A percentile compares a stretch with the other conserved stretches of the same genome.
Conservation (phyloP, 2,797 vertebrate species). For the Tamandua tetradactyla region DNA sequence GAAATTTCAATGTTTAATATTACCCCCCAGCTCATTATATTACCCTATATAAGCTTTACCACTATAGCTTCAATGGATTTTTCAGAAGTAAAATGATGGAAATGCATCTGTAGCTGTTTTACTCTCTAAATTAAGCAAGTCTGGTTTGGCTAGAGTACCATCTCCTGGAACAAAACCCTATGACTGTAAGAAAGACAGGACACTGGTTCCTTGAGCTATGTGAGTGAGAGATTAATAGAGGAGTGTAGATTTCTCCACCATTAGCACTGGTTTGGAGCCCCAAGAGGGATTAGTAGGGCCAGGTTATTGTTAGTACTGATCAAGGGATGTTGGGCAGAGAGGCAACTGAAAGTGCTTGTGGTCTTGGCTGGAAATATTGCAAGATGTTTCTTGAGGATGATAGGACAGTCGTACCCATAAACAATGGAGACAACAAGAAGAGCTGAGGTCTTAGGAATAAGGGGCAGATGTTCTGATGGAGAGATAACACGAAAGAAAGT, state of each 20-base stretch:
- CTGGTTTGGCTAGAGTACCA: conserved; percentile 88
- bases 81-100: conserved; percentile 87
- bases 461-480: not conserved
- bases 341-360: no score
- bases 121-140: conserved; percentile 90
- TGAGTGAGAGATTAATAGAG: conserved; percentile 87
- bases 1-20: conserved; percentile 88
- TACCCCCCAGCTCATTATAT: conserved; percentile 86
- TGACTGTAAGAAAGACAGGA: conserved; percentile 89
- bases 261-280: conserved; percentile 85
- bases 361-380: not conserved
- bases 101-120: conserved; percentile 86
- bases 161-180: conserved; percentile 91
- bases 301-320: conserved; percentile 87
- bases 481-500: rapidly evolving
- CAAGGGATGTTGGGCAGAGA: conserved; percentile 82
- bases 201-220: conserved; percentile 85
- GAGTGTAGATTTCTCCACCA: conserved; percentile 85
- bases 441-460: not conserved
- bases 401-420: conserved; percentile 55
- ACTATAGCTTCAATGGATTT: conserved; percentile 77
- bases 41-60: conserved; percentile 53
- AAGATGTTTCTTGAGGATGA: conserved; percentile 74
- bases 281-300: conserved; percentile 85
- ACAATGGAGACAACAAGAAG: conserved; percentile 31